Evolutionary conservation across 1,140 invertebrate species (phyloP), one percentile per base, ranked within the genome.

Genomic region (Zaprionus kolodkinae): DNA sequence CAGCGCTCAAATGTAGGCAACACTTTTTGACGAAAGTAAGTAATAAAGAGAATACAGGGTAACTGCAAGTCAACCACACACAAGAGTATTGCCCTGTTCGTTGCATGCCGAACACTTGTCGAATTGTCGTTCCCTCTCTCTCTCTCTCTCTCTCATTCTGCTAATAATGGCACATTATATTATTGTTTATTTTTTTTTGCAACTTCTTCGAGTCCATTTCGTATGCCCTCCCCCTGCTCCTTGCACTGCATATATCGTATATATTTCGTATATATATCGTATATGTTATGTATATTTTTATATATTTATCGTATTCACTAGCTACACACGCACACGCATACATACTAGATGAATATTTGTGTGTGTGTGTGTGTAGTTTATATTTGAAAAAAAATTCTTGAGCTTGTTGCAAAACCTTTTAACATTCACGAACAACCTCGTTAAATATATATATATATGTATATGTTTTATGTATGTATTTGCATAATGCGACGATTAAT

Each of bases 161-260:
- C 79, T 91, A 72, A 79, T 91, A 91, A 91, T 91, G 88, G 88
- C 88, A 91, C 88, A 91, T 88, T 76, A 80, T 82, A 85, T 91
- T 91, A 91, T 91, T 91, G 88, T 91, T 88, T 79, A 65, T n/a
- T n/a, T n/a, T 21, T 21, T 21, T 21, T 21, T 21, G 63, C 66
- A 81, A 78, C 78, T 76, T 17, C 57, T 69, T 80, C 67, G 54
- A 71, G 48, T 70, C 64, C 9, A 63, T 45, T 48, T 45, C 63
- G 25, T 55, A n/a, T 67, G 21, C 38, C 10, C 56, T 15, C 30
- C 33, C 33, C 7, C 33, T 6, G 7, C 33, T 7, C 0, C 33
- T 9, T 35, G 0, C 33, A 9, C 45, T 50, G 40, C 45, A n/a
- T 35, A 35, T 35, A 35, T 50, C 45, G 17, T 60, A 67, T 67